phyloP scores from a whole-genome alignment of 2,113 vertebrate genomes.

The Osmerus mordax region DNA sequence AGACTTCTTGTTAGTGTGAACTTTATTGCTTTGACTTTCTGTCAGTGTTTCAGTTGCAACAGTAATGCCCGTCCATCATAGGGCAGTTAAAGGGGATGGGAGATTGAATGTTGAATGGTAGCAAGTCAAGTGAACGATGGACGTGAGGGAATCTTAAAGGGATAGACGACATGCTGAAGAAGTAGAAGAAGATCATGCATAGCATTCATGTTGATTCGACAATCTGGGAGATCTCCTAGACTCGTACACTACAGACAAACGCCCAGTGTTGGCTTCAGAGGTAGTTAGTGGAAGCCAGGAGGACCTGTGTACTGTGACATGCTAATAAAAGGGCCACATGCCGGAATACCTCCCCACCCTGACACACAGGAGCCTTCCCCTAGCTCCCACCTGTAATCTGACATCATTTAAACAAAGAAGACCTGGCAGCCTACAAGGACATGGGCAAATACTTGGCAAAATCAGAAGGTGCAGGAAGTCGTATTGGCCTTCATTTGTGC shows the following conservation, averaged over 20 bases:
- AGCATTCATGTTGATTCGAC: conserved; percentile 62
- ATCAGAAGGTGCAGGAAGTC: no score
- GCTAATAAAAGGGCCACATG: background rate
- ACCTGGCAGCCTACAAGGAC: background rate
- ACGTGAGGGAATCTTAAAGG: conserved; percentile 23
- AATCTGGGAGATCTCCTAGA: conserved; percentile 48
- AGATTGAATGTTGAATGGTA: conserved; percentile 68
- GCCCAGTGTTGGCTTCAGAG: background rate
- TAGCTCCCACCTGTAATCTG: background rate
- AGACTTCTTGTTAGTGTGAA: conserved; percentile 57
- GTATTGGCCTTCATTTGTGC: no score
- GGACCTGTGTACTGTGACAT: conserved; percentile 1
- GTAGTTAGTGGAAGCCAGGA: background rate
- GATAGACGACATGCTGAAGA: conserved; percentile 63
- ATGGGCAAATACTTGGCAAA: no score
- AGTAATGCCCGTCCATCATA: conserved; percentile 49
- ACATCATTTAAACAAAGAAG: background rate
- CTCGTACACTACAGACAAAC: conserved; percentile 14
- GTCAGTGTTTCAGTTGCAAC: conserved; percentile 46
- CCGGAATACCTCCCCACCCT: background rate
- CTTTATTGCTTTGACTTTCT: conserved; percentile 65
- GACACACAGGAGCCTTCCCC: background rate
- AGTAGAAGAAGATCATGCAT: conserved; percentile 64
- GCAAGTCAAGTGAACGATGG: conserved; percentile 54
- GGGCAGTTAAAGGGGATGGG: conserved; percentile 44